These are phyloP conservation scores for Hirudo medicinalis DNA, from an alignment of 1,140 invertebrate genomes.

Conservation along the genomic window DNA sequence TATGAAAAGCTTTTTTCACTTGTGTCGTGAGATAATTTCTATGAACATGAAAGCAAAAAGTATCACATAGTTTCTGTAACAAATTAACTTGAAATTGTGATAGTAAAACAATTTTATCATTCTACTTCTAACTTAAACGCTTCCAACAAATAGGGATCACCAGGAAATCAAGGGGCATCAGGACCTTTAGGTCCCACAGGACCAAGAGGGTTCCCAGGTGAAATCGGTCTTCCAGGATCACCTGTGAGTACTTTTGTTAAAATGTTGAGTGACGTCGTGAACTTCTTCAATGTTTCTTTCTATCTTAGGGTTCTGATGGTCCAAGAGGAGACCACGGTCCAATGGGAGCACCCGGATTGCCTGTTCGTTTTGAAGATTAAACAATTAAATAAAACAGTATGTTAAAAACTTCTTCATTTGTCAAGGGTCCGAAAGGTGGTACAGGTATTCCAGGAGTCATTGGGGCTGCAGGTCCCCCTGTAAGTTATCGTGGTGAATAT, in stretches of 20 bases:
- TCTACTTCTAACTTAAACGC: too few relatives aligned
- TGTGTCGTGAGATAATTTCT: background rate
- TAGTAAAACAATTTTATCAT: too few relatives aligned
- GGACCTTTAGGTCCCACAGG: slow-evolving; percentile 16
- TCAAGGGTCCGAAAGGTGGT: slow-evolving; percentile 12
- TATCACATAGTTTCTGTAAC: background rate
- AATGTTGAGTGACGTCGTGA: slow-evolving; percentile 11
- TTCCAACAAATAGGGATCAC: background rate
- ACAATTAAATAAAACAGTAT: background rate
- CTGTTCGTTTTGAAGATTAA: slow-evolving; percentile 2
- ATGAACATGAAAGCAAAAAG: background rate
- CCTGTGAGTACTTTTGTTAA: slow-evolving; percentile 45
- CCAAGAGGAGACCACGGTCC: slow-evolving; percentile 11
- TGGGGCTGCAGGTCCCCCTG: slow-evolving; percentile 13
- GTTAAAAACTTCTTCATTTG: background rate
- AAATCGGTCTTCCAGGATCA: slow-evolving; percentile 47
- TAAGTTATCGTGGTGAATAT: slow-evolving; percentile 1
- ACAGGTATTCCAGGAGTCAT: slow-evolving; percentile 15
- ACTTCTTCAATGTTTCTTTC: slow-evolving; percentile 12
- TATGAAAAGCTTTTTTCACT: background rate
- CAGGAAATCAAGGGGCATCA: slow-evolving; percentile 16
- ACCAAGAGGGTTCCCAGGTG: slow-evolving; percentile 14
- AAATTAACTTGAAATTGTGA: background rate
- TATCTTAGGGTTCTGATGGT: slow-evolving; percentile 12
- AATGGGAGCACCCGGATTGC: slow-evolving; percentile 5